Evolutionary conservation across 2,113 vertebrate species (phyloP).

Genomic region (Dipodomys spectabilis): DNA sequence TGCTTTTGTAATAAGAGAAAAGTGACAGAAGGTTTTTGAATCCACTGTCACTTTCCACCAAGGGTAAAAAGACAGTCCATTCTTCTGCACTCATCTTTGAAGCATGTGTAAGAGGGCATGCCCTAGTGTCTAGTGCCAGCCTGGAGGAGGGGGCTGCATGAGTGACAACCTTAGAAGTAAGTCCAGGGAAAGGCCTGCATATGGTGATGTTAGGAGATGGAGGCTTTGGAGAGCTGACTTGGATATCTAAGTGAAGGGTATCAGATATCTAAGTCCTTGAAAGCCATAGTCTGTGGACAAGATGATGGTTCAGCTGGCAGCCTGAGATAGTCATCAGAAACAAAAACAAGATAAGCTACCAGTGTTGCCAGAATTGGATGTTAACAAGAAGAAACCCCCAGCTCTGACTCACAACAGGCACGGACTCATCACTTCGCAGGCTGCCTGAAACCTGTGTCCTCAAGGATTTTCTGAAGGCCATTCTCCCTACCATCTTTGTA

Average conservation of each 20-base stretch:
- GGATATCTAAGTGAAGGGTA: background rate
- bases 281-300: background rate
- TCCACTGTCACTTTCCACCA: slow-evolving; percentile 14
- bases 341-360: background rate
- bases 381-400: background rate
- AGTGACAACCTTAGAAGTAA: background rate
- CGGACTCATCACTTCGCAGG: background rate
- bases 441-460: background rate
- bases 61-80: background rate
- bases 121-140: no score
- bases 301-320: background rate
- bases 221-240: background rate
- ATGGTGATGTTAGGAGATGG: rapidly evolving
- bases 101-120: background rate
- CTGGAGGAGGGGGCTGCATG: no score
- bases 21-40: background rate
- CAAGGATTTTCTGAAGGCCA: background rate
- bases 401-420: background rate
- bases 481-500: background rate
- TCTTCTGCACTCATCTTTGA: background rate
- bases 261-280: background rate
- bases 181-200: background rate
- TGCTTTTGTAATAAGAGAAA: slow-evolving; percentile 8
- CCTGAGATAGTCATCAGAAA: background rate
- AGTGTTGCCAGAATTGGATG: background rate